Evolutionary conservation across 2,888 invertebrate genomes (phyloP).

Genomic region (Neuroscelio doddi): DNA sequence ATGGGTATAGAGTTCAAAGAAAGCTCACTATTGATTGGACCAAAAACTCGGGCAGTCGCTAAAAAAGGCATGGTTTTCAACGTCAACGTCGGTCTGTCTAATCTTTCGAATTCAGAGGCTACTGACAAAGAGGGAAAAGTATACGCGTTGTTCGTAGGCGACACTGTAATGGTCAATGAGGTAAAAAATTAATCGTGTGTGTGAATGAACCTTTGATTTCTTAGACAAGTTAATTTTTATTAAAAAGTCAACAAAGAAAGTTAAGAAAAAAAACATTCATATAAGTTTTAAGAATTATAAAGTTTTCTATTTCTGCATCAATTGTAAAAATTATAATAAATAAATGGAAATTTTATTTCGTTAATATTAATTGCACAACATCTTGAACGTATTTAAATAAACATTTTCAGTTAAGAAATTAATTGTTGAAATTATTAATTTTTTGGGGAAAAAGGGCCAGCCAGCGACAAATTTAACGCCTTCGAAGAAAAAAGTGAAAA

Average conservation of each 20-base stretch:
- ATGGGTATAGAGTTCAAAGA: slow-evolving; percentile 99
- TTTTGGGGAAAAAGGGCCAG: slow-evolving; percentile 73
- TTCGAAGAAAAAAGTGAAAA: slow-evolving; percentile 95
- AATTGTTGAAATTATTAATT: too few species aligned
- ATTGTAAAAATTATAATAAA: too few species aligned
- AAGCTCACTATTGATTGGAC: slow-evolving; percentile 91
- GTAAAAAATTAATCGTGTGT: too few species aligned
- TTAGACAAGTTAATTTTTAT: slow-evolving; percentile 1
- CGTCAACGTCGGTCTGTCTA: slow-evolving; percentile 92
- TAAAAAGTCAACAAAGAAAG: too few species aligned
- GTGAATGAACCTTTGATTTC: too few species aligned
- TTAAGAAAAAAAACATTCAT: background rate
- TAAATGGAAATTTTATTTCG: too few species aligned
- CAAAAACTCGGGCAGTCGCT: slow-evolving; percentile 85
- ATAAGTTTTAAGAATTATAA: too few species aligned
- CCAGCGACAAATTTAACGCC: slow-evolving; percentile 91
- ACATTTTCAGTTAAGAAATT: too few species aligned
- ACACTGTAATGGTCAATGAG: slow-evolving; percentile 96
- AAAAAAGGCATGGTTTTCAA: slow-evolving; percentile 98
- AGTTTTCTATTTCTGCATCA: too few species aligned
- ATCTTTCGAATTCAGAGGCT: slow-evolving; percentile 86
- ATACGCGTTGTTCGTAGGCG: slow-evolving; percentile 96
- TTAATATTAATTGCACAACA: too few species aligned
- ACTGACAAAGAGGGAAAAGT: slow-evolving; percentile 90
- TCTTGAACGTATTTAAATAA: too few species aligned